A percentile compares a stretch with the other conserved stretches of the same genome.
Conservation (phyloP, 2,113 vertebrate genomes). For the Phalacrocorax carbo region DNA sequence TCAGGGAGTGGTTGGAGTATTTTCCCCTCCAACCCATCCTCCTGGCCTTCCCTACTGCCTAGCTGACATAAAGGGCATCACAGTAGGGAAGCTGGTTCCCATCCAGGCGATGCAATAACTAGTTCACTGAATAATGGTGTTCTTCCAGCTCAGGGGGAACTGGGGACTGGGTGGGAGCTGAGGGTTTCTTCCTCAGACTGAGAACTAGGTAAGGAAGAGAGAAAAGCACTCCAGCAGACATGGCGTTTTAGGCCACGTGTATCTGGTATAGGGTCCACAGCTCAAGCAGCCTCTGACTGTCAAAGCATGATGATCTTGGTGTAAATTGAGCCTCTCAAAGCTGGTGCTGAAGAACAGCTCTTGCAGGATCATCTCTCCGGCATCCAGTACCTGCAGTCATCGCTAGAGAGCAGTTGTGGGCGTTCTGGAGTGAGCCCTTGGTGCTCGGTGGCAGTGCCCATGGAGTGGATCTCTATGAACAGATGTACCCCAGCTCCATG, state of each 20-base stretch:
- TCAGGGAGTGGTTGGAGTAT: neutral
- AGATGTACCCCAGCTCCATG: neutral
- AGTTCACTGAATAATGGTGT: neutral
- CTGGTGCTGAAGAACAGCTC: neutral
- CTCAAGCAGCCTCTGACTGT: neutral
- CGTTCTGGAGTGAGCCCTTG: neutral
- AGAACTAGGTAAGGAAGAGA: neutral
- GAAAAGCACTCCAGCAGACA: accelerated
- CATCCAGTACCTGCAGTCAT: neutral
- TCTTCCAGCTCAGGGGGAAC: neutral
- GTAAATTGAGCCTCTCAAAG: accelerated
- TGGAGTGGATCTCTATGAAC: neutral
- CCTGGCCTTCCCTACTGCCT: neutral
- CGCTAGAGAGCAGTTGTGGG: neutral
- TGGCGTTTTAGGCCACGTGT: neutral
- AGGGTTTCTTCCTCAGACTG: neutral
- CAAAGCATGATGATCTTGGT: accelerated
- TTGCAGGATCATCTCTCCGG: neutral
- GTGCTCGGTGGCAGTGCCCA: neutral
- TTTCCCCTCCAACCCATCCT: neutral
- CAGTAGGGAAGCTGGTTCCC: neutral
- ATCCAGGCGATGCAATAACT: neutral
- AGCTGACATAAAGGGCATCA: neutral
- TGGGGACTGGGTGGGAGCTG: neutral
- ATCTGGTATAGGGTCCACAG: neutral